phyloP scores from a whole-genome alignment of 2,888 invertebrate genomes.

The Marronus borbonicus region DNA sequence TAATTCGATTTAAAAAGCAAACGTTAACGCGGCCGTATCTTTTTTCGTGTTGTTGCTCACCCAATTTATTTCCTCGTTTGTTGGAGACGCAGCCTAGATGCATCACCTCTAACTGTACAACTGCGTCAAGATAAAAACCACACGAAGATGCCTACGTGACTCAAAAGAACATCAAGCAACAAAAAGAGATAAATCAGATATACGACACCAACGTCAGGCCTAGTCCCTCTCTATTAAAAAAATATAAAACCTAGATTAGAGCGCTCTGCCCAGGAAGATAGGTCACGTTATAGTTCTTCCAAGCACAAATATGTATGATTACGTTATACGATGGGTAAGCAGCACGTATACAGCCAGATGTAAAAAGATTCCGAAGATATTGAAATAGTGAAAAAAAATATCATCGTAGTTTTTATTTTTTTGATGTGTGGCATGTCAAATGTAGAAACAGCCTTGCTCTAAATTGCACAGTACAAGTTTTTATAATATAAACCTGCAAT shows the following conservation, averaged over 20 bases:
- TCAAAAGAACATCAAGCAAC: conserved; percentile 39
- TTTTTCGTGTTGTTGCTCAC: conserved; percentile 18
- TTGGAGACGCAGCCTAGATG: not conserved
- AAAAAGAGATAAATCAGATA: conserved; percentile 44
- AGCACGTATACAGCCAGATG: not conserved
- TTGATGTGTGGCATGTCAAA: no score
- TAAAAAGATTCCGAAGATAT: not conserved
- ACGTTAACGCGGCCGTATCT: not conserved
- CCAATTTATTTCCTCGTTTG: conserved; percentile 22
- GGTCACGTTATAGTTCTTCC: conserved; percentile 39
- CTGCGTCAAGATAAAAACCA: conserved; percentile 30
- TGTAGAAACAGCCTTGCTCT: no score
- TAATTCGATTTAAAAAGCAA: conserved; percentile 2
- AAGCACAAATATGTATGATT: conserved; percentile 34
- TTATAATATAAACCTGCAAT: no score
- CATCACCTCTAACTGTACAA: conserved; percentile 26
- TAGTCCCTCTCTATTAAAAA: conserved; percentile 44
- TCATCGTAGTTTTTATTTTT: no score
- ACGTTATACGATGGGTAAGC: conserved; percentile 5
- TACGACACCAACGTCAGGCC: conserved; percentile 41
- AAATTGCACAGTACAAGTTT: no score
- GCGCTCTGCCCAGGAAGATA: conserved; percentile 29
- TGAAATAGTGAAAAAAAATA: no score
- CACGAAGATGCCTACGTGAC: conserved; percentile 43
- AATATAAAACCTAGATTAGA: conserved; percentile 44